A percentile compares a stretch with the other conserved stretches of the same genome.
Evolutionary conservation across 2,888 invertebrate species (phyloP).

Genomic region (Dinocampus coccinellae): DNA sequence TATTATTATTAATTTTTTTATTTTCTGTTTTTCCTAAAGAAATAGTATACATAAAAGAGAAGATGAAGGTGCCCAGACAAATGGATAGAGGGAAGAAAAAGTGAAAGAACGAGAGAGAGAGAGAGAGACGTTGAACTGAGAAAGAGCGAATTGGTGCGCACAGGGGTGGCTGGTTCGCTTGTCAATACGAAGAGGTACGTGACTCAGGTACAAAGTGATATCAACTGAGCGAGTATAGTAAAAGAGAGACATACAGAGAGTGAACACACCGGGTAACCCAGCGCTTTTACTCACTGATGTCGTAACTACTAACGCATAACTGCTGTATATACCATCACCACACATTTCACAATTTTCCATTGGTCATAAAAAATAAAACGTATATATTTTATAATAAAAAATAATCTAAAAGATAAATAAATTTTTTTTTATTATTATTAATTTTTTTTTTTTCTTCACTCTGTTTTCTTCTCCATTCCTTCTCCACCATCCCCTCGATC

Average conservation of each 20-base stretch:
- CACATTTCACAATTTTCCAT: conserved; percentile 13
- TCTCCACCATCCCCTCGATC: too few relatives aligned
- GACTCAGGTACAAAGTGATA: conserved; percentile 65
- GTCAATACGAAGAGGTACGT: conserved; percentile 67
- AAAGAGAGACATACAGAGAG: conserved; percentile 2
- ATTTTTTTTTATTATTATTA: too few relatives aligned
- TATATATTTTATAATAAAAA: too few relatives aligned
- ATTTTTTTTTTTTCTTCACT: too few relatives aligned
- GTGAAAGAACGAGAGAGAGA: not conserved
- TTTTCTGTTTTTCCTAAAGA: not conserved
- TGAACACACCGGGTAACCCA: not conserved
- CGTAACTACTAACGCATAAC: conserved; percentile 28
- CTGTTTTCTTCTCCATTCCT: too few relatives aligned
- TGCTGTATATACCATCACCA: conserved; percentile 8
- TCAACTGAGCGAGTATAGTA: conserved; percentile 31
- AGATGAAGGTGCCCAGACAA: not conserved
- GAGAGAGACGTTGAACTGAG: too few relatives aligned
- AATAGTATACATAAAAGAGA: not conserved
- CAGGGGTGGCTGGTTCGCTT: conserved; percentile 58
- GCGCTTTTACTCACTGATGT: conserved; percentile 1
- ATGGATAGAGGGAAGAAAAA: not conserved
- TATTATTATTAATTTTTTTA: too few relatives aligned
- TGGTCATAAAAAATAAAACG: too few relatives aligned
- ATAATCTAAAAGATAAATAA: too few relatives aligned
- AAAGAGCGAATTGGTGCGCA: conserved; percentile 34